phyloP scores from a whole-genome alignment of 2,113 vertebrate genomes.

The Fregetta grallaria region DNA sequence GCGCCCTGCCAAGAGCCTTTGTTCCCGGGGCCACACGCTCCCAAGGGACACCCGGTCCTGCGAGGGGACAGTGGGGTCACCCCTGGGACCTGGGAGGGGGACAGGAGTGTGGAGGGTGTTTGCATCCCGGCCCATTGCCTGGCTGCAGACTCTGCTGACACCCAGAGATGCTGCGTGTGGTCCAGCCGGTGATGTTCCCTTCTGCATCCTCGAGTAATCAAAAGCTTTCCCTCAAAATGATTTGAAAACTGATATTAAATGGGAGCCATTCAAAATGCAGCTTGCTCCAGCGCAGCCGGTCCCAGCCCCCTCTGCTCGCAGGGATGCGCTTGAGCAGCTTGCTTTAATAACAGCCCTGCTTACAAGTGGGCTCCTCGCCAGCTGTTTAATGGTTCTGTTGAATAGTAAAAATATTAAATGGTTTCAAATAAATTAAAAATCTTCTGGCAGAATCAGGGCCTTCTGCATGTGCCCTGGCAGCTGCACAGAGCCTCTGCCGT shows the following conservation, averaged over 20 bases:
- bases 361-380: neutral
- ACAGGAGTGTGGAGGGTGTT: accelerated
- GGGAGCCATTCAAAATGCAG: neutral
- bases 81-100: neutral
- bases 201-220: neutral
- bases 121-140: neutral
- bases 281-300: neutral
- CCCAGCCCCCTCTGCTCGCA: neutral
- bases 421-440: constrained; percentile 17
- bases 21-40: neutral
- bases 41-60: neutral
- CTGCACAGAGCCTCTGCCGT: neutral
- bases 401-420: constrained; percentile 34
- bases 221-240: neutral
- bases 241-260: neutral
- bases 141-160: neutral
- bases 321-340: constrained; percentile 12
- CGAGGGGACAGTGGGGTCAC: neutral
- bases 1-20: constrained; percentile 3
- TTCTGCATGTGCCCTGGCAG: constrained; percentile 20
- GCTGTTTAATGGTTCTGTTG: neutral
- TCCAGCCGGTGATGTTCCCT: neutral
- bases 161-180: neutral
- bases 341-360: neutral
- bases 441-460: neutral